Conservation (phyloP, 2,797 vertebrate genomes). For the Percopsis omiscomaycus region DNA sequence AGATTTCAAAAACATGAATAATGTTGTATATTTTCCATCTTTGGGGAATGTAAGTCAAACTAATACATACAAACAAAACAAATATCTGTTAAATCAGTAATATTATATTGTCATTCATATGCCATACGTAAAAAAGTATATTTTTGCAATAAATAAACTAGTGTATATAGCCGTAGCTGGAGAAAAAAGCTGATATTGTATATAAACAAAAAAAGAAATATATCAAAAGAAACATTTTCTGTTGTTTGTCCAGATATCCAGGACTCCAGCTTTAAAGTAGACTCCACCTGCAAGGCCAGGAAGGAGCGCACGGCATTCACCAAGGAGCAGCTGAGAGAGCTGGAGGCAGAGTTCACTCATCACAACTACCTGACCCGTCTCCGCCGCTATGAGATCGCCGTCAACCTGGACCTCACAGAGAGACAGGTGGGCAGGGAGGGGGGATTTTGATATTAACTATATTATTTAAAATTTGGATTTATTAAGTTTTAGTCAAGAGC, state of each 20-base stretch:
- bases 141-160: no score
- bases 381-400: slow-evolving; percentile 95
- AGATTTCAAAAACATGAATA: not conserved
- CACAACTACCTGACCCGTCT: slow-evolving; percentile 98
- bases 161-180: no score
- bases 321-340: slow-evolving; percentile 93
- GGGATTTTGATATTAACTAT: no score
- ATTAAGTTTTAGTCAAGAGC: no score
- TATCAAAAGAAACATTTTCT: not conserved
- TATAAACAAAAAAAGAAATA: not conserved
- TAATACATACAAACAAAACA: not conserved
- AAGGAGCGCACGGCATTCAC: slow-evolving; percentile 98
- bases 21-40: not conserved
- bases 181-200: not conserved
- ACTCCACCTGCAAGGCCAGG: slow-evolving; percentile 86
- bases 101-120: no score
- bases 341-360: slow-evolving; percentile 96
- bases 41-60: not conserved
- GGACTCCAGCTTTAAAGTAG: slow-evolving; percentile 78
- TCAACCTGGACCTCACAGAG: slow-evolving; percentile 97
- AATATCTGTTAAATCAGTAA: no score
- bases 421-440: slow-evolving; percentile 82
- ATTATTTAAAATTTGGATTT: no score
- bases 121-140: no score
- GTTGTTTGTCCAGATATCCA: slow-evolving; percentile 78